These are phyloP conservation scores for Ochlodes sylvanus DNA, from an alignment of 2,888 invertebrate genomes.

Conservation along the genomic window DNA sequence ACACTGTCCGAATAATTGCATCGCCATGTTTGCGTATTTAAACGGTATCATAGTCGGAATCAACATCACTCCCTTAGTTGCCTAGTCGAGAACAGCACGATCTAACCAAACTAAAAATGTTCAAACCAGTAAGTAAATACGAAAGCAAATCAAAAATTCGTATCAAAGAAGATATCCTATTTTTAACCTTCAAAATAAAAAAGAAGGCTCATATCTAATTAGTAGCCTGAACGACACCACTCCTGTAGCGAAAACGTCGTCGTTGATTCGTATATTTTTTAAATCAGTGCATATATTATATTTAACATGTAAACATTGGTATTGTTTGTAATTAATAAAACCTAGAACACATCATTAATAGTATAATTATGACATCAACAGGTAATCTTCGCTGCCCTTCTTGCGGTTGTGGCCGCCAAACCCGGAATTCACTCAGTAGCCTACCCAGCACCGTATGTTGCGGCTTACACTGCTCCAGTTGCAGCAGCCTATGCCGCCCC, in stretches of 20 bases:
- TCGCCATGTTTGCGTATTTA: constrained; percentile 65
- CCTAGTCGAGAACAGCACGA: constrained; percentile 50
- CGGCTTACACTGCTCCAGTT: constrained; percentile 59
- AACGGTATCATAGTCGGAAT: constrained; percentile 48
- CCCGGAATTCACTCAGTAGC: constrained; percentile 71
- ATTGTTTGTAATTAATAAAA: too few relatives aligned
- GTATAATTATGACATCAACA: constrained; percentile 47
- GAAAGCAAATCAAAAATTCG: neutral
- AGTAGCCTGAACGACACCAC: too few relatives aligned
- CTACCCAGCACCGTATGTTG: constrained; percentile 53
- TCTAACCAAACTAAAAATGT: constrained; percentile 66
- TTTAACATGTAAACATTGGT: too few relatives aligned
- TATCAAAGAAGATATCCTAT: too few relatives aligned
- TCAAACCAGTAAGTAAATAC: constrained; percentile 71
- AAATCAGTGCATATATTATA: too few relatives aligned
- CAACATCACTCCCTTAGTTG: constrained; percentile 57
- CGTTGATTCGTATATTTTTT: too few relatives aligned
- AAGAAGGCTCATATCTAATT: too few relatives aligned
- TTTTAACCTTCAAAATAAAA: too few relatives aligned
- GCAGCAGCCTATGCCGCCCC: constrained; percentile 63
- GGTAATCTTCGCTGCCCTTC: constrained; percentile 67
- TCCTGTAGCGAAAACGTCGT: too few relatives aligned
- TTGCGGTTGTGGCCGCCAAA: constrained; percentile 72
- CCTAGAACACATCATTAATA: neutral
- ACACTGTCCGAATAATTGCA: constrained; percentile 61